Evolutionary conservation across 1,140 invertebrate species (phyloP), one percentile per base, ranked within the genome.

Genomic region (Lamellibrachia luymesi): DNA sequence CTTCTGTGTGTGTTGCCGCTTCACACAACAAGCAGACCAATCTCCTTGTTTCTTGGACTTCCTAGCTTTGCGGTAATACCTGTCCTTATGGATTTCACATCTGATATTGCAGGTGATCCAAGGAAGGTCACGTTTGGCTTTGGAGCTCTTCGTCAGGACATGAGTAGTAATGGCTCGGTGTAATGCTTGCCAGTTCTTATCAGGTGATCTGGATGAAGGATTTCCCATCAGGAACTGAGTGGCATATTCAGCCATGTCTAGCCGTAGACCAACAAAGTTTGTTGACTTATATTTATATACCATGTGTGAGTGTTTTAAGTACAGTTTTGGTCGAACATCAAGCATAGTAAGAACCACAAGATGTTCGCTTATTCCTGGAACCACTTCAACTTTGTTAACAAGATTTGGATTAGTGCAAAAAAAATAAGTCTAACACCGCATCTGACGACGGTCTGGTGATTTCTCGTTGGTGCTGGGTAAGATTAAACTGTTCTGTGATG

Each of bases 401-500:
- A 91, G 7, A n/a, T 5, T 91, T 7, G 90, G 90, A n/a, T 91
- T 91, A 25, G 90, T 38, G 25, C 25, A 25, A 91, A 91, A 91
- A n/a, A 2, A 51, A 8, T 22, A 91, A 38, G 50, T 91, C 90
- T n/a, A 91, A 22, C 50, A 91, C 90, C 10, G 90, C n/a, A 91
- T 49, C 13, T 13, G 50, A 91, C 2, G 90, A 91, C 10, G 50
- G 90, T 91, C 90, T 4, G 13, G 90, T 91, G 6, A 91, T 91
- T 91, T 91, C 90, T 7, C 38, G 90, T 91, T 91, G 50, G 27
- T 91, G 90, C 50, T 91, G 90, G 2, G 90, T 91, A 50, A 91
- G 4, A 91, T n/a, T 91, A 91, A 91, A 91, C 13, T 91, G 90
- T 91, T 91, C 90, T n/a, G 13, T 91, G 90, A 22, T 91, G n/a